Evolutionary conservation across 2,888 invertebrate species (phyloP).

Genomic region (Caenorhabditis doughertyi): DNA sequence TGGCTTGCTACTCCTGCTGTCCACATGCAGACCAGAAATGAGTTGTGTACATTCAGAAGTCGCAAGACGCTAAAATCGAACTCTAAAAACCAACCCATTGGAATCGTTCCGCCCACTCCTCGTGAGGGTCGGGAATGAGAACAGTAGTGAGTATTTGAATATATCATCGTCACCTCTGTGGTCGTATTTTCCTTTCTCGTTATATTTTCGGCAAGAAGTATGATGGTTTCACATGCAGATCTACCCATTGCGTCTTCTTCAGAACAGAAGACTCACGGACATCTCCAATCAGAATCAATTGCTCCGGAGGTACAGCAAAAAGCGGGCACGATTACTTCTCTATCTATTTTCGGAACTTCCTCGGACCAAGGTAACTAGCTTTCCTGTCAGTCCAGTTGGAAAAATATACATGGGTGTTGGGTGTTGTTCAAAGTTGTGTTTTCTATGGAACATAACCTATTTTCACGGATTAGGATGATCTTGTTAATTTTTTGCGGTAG

Average conservation of each 20-base stretch:
- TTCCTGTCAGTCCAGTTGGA: not conserved
- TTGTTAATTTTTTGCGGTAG: not conserved
- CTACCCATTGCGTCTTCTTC: constrained; percentile 32
- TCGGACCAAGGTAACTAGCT: constrained; percentile 63
- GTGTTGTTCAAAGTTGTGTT: not conserved
- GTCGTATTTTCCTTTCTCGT: constrained; percentile 18
- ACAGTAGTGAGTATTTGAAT: constrained; percentile 29
- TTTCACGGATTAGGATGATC: not conserved
- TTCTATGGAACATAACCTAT: not conserved
- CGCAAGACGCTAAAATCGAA: constrained; percentile 56
- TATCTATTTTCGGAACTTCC: constrained; percentile 66
- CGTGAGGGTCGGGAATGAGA: constrained; percentile 36
- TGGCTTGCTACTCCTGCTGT: constrained; percentile 42
- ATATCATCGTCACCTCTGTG: constrained; percentile 25
- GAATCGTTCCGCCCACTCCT: constrained; percentile 38
- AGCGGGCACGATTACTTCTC: constrained; percentile 62
- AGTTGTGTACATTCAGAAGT: constrained; percentile 50
- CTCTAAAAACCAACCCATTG: constrained; percentile 54
- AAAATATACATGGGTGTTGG: constrained; percentile 46
- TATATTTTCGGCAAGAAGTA: constrained; percentile 15
- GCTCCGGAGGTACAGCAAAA: constrained; percentile 41
- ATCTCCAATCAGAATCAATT: constrained; percentile 38
- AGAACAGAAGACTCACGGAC: constrained; percentile 29
- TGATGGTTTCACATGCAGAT: constrained; percentile 60
- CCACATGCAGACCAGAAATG: constrained; percentile 43